phyloP scores from a whole-genome alignment of 2,888 invertebrate genomes.

The Strigamia maritima region DNA sequence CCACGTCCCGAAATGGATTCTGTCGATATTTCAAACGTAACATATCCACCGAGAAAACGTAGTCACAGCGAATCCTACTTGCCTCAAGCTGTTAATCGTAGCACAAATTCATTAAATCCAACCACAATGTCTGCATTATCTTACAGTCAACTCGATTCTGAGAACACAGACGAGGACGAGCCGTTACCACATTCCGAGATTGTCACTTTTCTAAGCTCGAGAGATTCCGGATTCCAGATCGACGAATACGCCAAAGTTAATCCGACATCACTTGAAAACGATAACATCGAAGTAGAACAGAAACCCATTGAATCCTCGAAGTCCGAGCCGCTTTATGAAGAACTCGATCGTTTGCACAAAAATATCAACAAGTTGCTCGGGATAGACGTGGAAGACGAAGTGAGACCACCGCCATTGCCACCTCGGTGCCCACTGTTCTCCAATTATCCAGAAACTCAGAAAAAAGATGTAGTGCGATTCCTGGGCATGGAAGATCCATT shows the following conservation, averaged over 20 bases:
- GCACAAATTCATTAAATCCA: background rate
- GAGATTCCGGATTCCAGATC: background rate
- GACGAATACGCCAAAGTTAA: conserved; percentile 2
- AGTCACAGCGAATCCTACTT: background rate
- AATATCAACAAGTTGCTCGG: conserved; percentile 41
- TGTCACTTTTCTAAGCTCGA: background rate
- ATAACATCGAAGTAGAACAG: background rate
- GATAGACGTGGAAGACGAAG: conserved; percentile 7
- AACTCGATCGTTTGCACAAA: conserved; percentile 41
- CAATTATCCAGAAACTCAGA: background rate
- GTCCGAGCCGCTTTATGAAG: conserved; percentile 41
- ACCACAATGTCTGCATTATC: background rate
- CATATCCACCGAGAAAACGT: background rate
- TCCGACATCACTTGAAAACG: background rate
- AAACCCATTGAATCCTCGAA: background rate
- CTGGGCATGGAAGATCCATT: conserved; percentile 27
- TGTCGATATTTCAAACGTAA: background rate
- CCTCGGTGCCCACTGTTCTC: conserved; percentile 22
- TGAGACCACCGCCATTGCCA: conserved; percentile 40
- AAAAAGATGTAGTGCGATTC: conserved; percentile 16
- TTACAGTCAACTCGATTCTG: background rate
- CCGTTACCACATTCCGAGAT: background rate
- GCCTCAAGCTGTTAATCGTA: background rate
- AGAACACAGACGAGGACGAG: background rate
- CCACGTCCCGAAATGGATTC: background rate